Evolutionary conservation across 2,888 invertebrate species (phyloP), one percentile per base, ranked within the genome.

Genomic region (Pherbina coryleti): DNA sequence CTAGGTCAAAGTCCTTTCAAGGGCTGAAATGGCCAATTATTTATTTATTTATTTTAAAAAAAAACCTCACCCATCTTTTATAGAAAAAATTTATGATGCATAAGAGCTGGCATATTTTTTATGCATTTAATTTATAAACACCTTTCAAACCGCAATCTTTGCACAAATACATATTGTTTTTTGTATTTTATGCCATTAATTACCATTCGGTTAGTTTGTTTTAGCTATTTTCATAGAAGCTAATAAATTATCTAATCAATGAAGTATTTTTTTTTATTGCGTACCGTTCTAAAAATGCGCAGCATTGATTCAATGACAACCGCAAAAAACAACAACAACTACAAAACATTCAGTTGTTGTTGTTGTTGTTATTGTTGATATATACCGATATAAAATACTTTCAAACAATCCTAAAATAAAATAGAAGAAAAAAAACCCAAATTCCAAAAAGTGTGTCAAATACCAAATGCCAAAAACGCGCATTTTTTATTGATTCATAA

Each of bases 231-330:
- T 28, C 19, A 28, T 11, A 60, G 14, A 1, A 57, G 57, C 19
- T 60, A 19, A 60, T 22, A 22, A 49, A 22, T 71, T 53, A 71
- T 71, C 70, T 71, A 71, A 71, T 71, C 70, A 71, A 71, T 71
- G 70, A 53, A 53, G n/a, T 55, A 7, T 71, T 28, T 9, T 25
- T 9, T 71, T 28, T 9, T 25, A 19, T 71, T 55, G 70, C 49
- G 70, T 67, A 11, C 14, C 31, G 53, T 55, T 53, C 53, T 11
- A 55, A 44, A 44, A 55, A 55, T 71, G 70, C 55, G 53, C 28
- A 34, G 19, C 53, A 55, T 71, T 31, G 53, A 70, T 51, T 22
- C 57, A 51, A 60, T 22, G 22, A 25, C 57, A 60, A 60, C 57
- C 22, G 8, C 57, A 60, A 60, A 60, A 11, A 60, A 0, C 25